Base-by-base conservation (phyloP, 2,797 vertebrate species). In the Orientallactaga sibirica region DNA sequence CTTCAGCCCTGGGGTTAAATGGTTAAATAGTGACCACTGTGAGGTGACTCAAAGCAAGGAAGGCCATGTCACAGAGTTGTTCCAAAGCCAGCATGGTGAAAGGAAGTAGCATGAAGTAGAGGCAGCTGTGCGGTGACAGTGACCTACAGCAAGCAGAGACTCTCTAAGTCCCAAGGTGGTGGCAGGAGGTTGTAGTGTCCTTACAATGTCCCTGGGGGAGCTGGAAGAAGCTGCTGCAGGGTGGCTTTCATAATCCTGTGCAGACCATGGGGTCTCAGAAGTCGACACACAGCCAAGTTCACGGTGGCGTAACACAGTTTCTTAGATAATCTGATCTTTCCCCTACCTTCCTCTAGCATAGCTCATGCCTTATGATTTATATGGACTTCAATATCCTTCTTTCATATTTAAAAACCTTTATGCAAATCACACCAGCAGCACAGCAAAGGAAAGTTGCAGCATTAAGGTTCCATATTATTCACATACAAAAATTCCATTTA, bases 401-500 rank as follows among this genome's bases (percentile, higher is more conserved):
- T 98, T 98, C 97, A 97, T 98, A 98, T 98, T 98, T 98, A 97
- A 98, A 98, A 98, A 97, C 96, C 97, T 97, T 97, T 98, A 98
- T 98, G 98, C 97, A 98, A 98, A 98, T 98, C 86, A 96, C 70
- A n/a, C 90, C 94, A 94, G 97, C 95, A 97, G 95, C 97, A 96
- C 96, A 0, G 97, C 96, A 96, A 97, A 97, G 94, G 93, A 91
- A 98, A 98, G 96, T 96, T 97, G 97, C 97, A 97, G 97, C 97
- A 97, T 97, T 98, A 98, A 98, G 98, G 97, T 95, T 96, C 95
- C 85, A 14, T 98, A 98, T 98, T 98, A 98, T 97, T 98, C 98
- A 98, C 98, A 98, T 97, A 97, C 97, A 97, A 98, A 98, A 98
- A 97, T 98, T 98, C 98, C 98, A 98, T 98, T 98, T 98, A 98